Percentiles rank a stretch among this genome's conserved stretches.
Conservation (phyloP, 1,140 invertebrate genomes). For the Periplaneta americana region DNA sequence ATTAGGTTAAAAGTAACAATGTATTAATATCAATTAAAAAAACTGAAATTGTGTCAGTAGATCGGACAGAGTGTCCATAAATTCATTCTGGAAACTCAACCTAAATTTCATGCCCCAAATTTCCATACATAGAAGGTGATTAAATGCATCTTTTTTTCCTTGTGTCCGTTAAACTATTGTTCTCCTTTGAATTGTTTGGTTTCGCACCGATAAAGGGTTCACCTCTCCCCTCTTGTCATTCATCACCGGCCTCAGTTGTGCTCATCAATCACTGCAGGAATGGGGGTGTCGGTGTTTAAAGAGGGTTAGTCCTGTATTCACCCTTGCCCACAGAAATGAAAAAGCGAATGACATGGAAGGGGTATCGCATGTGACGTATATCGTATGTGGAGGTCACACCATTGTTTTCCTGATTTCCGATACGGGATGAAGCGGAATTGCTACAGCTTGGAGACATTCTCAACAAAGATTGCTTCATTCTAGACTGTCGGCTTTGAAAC, state of each 20-base stretch:
- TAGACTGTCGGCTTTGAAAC: too few relatives aligned
- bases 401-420: neutral
- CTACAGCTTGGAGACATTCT: neutral
- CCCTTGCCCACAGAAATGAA: neutral
- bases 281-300: neutral
- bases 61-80: too few relatives aligned
- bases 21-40: too few relatives aligned
- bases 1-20: too few relatives aligned
- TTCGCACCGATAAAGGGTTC: neutral
- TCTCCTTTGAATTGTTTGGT: neutral
- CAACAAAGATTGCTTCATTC: too few relatives aligned
- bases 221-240: neutral
- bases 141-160: neutral
- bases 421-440: neutral
- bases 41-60: too few relatives aligned
- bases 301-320: neutral
- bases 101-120: too few relatives aligned
- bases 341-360: neutral
- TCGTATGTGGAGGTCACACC: neutral
- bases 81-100: too few relatives aligned
- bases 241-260: neutral
- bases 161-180: neutral
- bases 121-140: too few relatives aligned
- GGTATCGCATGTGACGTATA: neutral
- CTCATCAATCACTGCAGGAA: neutral